These are phyloP conservation scores for Lophius piscatorius DNA, from an alignment of 2,113 vertebrate genomes.

Conservation along the genomic window DNA sequence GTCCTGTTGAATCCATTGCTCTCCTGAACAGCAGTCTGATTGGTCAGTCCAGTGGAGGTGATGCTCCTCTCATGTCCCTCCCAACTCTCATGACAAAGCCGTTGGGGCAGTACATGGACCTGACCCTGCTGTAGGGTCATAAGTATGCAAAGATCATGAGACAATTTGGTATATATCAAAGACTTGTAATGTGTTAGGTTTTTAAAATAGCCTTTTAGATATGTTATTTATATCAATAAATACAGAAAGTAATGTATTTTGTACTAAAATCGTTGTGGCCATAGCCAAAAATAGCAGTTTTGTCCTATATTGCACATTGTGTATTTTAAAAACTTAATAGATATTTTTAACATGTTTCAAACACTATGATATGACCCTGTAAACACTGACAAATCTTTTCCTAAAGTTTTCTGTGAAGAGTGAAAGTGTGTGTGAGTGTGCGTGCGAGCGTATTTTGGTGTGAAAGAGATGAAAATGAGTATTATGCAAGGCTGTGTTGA, in stretches of 20 bases:
- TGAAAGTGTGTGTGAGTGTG: constrained; percentile 32
- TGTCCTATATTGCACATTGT: constrained; percentile 81
- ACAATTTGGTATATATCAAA: constrained; percentile 46
- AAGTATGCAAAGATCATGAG: constrained; percentile 46
- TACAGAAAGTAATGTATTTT: constrained; percentile 78
- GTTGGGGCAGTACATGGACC: constrained; percentile 68
- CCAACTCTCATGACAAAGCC: constrained; percentile 65
- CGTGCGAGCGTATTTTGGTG: constrained; percentile 24
- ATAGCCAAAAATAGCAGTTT: constrained; percentile 73
- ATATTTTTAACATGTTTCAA: constrained; percentile 61
- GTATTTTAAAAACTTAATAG: constrained; percentile 77
- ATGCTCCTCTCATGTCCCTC: constrained; percentile 63
- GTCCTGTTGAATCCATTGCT: constrained; percentile 68
- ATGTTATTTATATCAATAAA: constrained; percentile 79
- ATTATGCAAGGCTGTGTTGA: constrained; percentile 44
- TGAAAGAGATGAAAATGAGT: constrained; percentile 58
- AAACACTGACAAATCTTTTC: constrained; percentile 45
- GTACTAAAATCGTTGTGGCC: constrained; percentile 74
- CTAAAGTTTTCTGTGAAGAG: constrained; percentile 66
- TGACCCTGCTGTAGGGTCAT: constrained; percentile 67
- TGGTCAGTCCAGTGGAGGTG: constrained; percentile 62
- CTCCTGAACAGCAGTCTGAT: constrained; percentile 76
- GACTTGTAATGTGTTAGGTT: constrained; percentile 50
- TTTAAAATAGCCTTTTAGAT: constrained; percentile 63
- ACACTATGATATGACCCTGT: constrained; percentile 48